Conservation (phyloP, 2,113 vertebrate genomes). For the Egretta garzetta region DNA sequence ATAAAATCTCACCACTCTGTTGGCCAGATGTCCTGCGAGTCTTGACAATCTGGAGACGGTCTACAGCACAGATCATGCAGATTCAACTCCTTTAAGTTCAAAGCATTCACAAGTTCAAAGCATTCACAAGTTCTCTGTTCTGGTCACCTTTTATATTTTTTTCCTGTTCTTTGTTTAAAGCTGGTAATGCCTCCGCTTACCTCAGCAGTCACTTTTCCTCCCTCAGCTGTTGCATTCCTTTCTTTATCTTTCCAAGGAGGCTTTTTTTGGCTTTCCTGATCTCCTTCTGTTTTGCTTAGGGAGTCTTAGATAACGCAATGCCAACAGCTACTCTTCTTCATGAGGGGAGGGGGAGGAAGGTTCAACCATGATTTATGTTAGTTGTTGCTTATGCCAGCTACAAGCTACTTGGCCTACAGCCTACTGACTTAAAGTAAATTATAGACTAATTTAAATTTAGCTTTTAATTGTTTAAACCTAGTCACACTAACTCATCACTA, state of each 20-base stretch:
- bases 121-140: constrained; percentile 22
- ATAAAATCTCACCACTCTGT: constrained; percentile 27
- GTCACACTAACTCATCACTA: neutral
- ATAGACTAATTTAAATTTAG: neutral
- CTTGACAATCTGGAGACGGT: constrained; percentile 5
- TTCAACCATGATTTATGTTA: neutral
- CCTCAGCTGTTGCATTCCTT: constrained; percentile 27
- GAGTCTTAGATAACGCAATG: neutral
- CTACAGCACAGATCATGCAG: constrained; percentile 53
- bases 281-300: constrained; percentile 34
- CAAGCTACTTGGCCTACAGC: neutral
- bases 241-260: constrained; percentile 36
- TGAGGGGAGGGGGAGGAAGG: neutral
- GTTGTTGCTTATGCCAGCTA: neutral
- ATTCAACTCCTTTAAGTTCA: constrained; percentile 50
- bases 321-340: neutral
- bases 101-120: constrained; percentile 64
- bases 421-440: neutral
- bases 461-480: neutral
- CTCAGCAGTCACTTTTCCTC: constrained; percentile 30
- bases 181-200: constrained; percentile 19
- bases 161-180: constrained; percentile 19
- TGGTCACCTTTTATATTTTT: constrained; percentile 19
- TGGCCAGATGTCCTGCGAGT: constrained; percentile 41
- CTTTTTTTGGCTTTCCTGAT: constrained; percentile 10